Base-by-base conservation (phyloP, 92 coral and sea anemone genomes). In the Heteractis magnifica region DNA sequence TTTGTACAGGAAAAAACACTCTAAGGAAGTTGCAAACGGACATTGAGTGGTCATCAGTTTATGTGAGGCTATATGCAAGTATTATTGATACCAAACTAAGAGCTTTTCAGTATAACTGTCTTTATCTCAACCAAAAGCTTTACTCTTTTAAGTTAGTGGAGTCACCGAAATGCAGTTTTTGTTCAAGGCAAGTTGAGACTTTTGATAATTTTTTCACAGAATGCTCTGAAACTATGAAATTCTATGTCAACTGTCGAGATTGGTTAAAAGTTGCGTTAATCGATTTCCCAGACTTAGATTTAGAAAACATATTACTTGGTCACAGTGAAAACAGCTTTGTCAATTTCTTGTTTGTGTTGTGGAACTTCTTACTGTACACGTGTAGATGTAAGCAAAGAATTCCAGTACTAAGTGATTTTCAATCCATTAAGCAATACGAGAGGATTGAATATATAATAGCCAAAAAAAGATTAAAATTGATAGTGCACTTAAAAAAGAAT, bases 21-120 rank as follows among this genome's bases (percentile, higher is more conserved):
- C n/a, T n/a, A n/a, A 53, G 58, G 58, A 53, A 53, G 11, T 53
- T 53, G 11, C 58, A 65, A 65, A 65, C 5, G 72, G 6, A 18
- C 72, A 21, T 65, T 10, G 73, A 6, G 21, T 65, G 73, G 73
- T n/a, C 73, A 65, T 18, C 73, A 16, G 73, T 65, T 65, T 65
- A 65, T 65, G 8, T 23, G 41, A 65, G 73, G 15, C 0, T 65
- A 65, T 65, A 12, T 53, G 13, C 59, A 7, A 53, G 59, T 53
- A 53, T 1, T 12, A 53, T 53, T 53, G 59, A 53, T 65, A 65
- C 26, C 26, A 26, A 26, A 26, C 26, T 26, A 26, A 26, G 26
- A 26, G 26, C 26, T 26, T 26, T 26, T 26, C 26, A 26, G 26
- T 7, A 53, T 12, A 53, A 53, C 59, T 53, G 0, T 53, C 59